Evolutionary conservation across 2,113 vertebrate species (phyloP), one percentile per base, ranked within the genome.

Genomic region (Sorex fumeus): DNA sequence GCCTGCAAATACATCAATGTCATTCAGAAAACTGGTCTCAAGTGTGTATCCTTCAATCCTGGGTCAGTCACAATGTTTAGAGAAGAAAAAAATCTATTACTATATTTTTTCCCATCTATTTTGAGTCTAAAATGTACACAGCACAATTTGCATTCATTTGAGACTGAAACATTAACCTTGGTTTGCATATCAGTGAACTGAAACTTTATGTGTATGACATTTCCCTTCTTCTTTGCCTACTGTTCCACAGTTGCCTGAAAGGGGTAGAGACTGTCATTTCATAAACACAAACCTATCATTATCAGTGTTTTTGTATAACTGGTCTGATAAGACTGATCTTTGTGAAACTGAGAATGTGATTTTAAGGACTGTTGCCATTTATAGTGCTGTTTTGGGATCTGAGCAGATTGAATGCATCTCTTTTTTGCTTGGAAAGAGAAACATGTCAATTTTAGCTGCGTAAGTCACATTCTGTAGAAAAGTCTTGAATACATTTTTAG

Each of bases 61-160:
- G 75, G 64, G 70, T 92, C 64, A 93, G 57, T 53, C 81, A 27
- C 32, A 74, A 9, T 66, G 66, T 75, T 87, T 81, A 69, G 62
- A 78, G 66, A 81, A 12, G 91, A 85, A 93, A 30, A 53, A 90
- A 88, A 84, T 64, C 27, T 6, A 70, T 93, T 92, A 88, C 53
- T 70, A 66, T 82, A 90, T 83, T 76, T 87, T 64, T 93, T 86
- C 74, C 72, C 28, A 72, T 71, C 13, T 78, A 60, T 70, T 85
- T 77, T 91, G 88, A 84, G 53, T 80, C 57, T 82, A 53, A 50
- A 76, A 93, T 67, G 8, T 40, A 75, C 19, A 91, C 36, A 43
- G 57, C 18, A 45, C 4, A 92, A 88, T 92, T 85, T 85, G 32
- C 47, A 85, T 90, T 82, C 86, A 88, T 88, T 90, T 77, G 69